These are phyloP conservation scores for Drusus annulatus DNA, from an alignment of 1,140 invertebrate species.

Conservation along the genomic window DNA sequence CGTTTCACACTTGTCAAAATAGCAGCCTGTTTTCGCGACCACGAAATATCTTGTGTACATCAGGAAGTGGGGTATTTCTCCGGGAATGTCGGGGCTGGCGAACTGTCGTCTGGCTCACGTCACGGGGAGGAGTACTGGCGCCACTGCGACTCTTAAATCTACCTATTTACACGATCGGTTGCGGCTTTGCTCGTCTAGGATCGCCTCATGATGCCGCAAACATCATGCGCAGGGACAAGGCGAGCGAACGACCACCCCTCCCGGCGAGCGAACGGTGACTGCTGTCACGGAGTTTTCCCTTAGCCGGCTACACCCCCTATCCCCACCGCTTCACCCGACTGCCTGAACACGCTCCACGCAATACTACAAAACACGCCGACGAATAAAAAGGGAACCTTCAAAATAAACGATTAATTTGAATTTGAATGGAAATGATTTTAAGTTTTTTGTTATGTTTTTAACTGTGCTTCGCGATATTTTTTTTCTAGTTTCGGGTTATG, in stretches of 20 bases:
- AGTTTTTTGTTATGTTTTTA: background rate
- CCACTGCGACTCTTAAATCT: constrained; percentile 30
- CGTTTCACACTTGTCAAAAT: constrained; percentile 36
- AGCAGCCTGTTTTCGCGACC: background rate
- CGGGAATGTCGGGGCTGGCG: background rate
- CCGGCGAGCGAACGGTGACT: constrained; percentile 35
- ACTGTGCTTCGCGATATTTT: too few relatives aligned
- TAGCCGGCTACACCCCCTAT: constrained; percentile 34
- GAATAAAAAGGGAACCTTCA: background rate
- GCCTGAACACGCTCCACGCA: background rate
- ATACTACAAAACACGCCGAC: background rate
- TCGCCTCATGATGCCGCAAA: constrained; percentile 39
- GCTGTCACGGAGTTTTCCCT: constrained; percentile 47
- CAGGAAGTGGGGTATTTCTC: background rate
- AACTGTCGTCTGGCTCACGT: background rate
- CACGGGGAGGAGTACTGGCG: background rate
- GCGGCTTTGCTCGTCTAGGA: constrained; percentile 8
- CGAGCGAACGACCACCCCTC: constrained; percentile 35
- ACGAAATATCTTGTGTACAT: constrained; percentile 25
- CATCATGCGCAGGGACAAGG: constrained; percentile 39
- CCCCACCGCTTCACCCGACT: background rate
- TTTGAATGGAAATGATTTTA: background rate
- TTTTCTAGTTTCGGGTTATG: background rate
- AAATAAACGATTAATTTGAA: background rate
- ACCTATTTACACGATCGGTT: constrained; percentile 46